phyloP scores from a whole-genome alignment of 2,113 vertebrate genomes.

The Xiphophorus hellerii region DNA sequence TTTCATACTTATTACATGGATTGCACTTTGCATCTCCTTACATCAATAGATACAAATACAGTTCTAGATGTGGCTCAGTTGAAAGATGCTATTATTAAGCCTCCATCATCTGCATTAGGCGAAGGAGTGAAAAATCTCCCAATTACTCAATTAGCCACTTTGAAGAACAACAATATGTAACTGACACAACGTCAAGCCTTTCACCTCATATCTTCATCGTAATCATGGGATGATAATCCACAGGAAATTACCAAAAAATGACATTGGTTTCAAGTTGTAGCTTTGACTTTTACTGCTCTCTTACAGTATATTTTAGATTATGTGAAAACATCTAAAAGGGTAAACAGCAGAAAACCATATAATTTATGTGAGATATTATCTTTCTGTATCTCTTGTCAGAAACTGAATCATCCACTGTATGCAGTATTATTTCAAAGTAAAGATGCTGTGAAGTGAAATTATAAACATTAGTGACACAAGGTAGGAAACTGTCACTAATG shows the following conservation, averaged over 20 bases:
- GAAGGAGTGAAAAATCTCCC: not conserved
- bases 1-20: not conserved
- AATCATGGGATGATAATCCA: not conserved
- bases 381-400: not conserved
- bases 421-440: not conserved
- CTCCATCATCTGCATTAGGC: not conserved
- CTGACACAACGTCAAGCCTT: not conserved
- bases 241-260: too few relatives aligned
- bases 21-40: not conserved
- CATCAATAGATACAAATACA: not conserved
- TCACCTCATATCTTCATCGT: not conserved
- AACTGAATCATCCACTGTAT: not conserved
- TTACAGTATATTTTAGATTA: too few relatives aligned
- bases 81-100: not conserved
- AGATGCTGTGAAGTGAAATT: not conserved
- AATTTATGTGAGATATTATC: not conserved
- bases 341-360: not conserved
- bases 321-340: too few relatives aligned
- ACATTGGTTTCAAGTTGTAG: constrained; percentile 3
- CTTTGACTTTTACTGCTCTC: constrained; percentile 1
- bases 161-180: not conserved
- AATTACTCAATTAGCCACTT: not conserved
- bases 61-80: not conserved
- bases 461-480: not conserved
- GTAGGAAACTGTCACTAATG: constrained; percentile 31